Conservation (phyloP, 2,888 invertebrate species). For the Drosophila percnosoma region DNA sequence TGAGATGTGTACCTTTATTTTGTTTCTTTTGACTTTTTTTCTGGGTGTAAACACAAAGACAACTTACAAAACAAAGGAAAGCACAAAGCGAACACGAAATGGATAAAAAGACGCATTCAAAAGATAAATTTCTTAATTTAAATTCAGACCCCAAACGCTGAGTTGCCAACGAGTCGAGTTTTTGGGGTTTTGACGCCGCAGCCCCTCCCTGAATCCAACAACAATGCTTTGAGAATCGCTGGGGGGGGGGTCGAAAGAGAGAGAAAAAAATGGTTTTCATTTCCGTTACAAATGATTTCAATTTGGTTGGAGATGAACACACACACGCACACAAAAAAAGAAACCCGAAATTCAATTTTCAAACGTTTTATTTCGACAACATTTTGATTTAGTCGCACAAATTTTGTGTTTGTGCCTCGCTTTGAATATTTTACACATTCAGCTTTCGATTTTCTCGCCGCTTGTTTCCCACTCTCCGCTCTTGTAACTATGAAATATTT, state of each 20-base stretch:
- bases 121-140: conserved; percentile 82
- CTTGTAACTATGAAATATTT: conserved; percentile 75
- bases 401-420: conserved; percentile 37
- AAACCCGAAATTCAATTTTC: conserved; percentile 74
- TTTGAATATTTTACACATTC: conserved; percentile 76
- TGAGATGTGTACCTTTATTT: conserved; percentile 56
- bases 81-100: conserved; percentile 49
- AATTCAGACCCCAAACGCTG: conserved; percentile 73
- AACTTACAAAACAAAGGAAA: conserved; percentile 58
- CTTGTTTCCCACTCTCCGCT: conserved; percentile 32
- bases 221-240: background rate
- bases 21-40: conserved; percentile 1
- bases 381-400: conserved; percentile 76
- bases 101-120: conserved; percentile 59
- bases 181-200: conserved; percentile 39
- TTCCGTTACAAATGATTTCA: conserved; percentile 81
- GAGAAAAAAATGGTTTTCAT: conserved; percentile 63
- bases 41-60: conserved; percentile 49
- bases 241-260: background rate
- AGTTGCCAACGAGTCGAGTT: conserved; percentile 59
- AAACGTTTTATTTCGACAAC: conserved; percentile 80
- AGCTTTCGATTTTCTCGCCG: conserved; percentile 59
- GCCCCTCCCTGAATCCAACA: conserved; percentile 23
- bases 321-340: conserved; percentile 7
- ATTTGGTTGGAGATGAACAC: conserved; percentile 56